These are phyloP conservation scores for Ptychoptera contaminata DNA, from an alignment of 2,888 invertebrate species.

Conservation along the genomic window DNA sequence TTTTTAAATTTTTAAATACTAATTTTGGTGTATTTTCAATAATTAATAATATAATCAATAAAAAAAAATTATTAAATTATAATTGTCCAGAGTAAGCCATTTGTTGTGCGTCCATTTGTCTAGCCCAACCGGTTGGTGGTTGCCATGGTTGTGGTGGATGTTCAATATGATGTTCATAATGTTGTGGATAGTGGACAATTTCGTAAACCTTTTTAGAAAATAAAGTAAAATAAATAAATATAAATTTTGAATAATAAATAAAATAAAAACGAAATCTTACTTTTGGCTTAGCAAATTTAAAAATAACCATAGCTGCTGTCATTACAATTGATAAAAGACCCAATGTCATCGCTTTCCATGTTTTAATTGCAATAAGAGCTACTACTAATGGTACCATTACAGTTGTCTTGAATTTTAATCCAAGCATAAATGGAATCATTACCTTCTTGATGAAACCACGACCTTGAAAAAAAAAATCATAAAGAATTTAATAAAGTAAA, in stretches of 20 bases:
- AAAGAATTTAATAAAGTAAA: too few species aligned
- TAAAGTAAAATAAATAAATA: conserved; percentile 5
- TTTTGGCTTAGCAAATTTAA: conserved; percentile 76
- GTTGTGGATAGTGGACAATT: conserved; percentile 67
- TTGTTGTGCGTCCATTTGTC: conserved; percentile 34
- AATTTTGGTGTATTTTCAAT: background rate
- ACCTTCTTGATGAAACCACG: conserved; percentile 72
- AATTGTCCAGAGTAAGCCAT: conserved; percentile 26
- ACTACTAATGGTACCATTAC: conserved; percentile 67
- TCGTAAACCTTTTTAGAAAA: conserved; percentile 45
- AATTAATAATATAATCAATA: background rate
- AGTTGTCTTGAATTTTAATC: conserved; percentile 73
- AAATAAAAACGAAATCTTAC: conserved; percentile 20
- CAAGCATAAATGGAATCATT: conserved; percentile 68
- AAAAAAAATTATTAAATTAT: background rate
- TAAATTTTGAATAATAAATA: background rate
- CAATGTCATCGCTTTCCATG: conserved; percentile 78
- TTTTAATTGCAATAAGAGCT: conserved; percentile 70
- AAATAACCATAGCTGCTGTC: conserved; percentile 72
- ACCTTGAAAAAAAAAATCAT: conserved; percentile 36
- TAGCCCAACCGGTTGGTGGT: conserved; percentile 45
- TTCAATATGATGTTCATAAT: conserved; percentile 28
- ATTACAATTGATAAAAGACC: conserved; percentile 70
- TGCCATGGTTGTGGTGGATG: conserved; percentile 26
- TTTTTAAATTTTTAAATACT: background rate